These are phyloP conservation scores for Mimachlamys varia DNA, from an alignment of 2,888 invertebrate species.

Conservation along the genomic window DNA sequence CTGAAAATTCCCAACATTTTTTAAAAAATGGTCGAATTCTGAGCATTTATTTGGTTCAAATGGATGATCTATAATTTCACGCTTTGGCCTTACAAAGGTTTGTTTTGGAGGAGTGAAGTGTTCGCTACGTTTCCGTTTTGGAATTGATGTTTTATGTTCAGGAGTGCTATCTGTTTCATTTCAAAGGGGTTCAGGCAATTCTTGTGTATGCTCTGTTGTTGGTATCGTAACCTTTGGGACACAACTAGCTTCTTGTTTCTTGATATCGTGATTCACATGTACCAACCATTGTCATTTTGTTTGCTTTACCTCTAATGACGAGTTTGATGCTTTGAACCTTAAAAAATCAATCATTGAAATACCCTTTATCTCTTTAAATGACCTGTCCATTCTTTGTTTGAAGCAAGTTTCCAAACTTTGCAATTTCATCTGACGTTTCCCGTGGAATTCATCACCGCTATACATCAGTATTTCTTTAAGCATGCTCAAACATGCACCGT, in stretches of 20 bases:
- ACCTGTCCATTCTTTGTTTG: neutral
- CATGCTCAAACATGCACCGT: neutral
- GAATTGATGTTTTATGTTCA: neutral
- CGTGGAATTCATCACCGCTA: neutral
- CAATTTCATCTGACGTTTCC: conserved; percentile 1
- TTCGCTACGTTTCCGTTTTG: neutral
- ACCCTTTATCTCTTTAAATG: neutral
- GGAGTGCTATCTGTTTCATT: neutral
- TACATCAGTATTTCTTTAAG: neutral
- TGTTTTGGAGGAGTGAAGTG: neutral
- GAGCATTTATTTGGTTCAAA: neutral
- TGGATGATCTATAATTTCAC: neutral
- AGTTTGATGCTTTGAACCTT: neutral
- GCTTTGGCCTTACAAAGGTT: neutral
- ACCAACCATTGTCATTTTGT: neutral
- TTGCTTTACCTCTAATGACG: neutral
- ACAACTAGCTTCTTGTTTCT: neutral
- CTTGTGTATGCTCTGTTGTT: neutral
- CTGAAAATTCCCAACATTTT: neutral
- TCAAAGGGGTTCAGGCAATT: neutral
- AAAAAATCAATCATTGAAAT: conserved; percentile 17
- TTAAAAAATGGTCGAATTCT: neutral
- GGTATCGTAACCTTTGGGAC: neutral
- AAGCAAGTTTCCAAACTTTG: neutral
- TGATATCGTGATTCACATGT: neutral